Conservation (phyloP, 2,888 invertebrate genomes). For the Tanytarsus gracilentus region DNA sequence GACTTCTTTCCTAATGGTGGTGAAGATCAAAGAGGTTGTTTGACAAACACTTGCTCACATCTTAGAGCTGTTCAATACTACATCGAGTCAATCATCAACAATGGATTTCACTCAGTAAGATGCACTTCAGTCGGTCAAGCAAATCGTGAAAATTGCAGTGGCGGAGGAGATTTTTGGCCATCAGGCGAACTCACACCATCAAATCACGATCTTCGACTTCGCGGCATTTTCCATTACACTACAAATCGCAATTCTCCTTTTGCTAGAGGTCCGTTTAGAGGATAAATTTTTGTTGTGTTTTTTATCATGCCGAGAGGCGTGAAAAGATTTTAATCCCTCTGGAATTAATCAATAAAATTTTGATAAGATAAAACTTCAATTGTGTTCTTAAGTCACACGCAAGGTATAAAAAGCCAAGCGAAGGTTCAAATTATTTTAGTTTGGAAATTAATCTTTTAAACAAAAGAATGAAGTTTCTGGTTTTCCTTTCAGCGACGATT, state of each 20-base stretch:
- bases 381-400: no score
- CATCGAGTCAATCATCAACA: constrained; percentile 35
- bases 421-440: no score
- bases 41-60: constrained; percentile 36
- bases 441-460: no score
- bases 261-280: background rate
- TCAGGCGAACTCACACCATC: constrained; percentile 30
- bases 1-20: constrained; percentile 44
- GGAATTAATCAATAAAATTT: no score
- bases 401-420: no score
- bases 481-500: no score
- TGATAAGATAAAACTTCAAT: no score
- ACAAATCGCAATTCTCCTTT: background rate
- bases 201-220: background rate
- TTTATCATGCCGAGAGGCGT: background rate
- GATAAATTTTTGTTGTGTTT: background rate
- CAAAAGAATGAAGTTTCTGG: no score
- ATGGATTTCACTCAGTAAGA: constrained; percentile 26
- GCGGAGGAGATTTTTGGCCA: constrained; percentile 36
- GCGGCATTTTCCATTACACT: background rate
- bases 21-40: constrained; percentile 39
- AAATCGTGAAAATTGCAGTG: constrained; percentile 32
- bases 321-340: no score
- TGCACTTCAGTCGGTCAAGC: constrained; percentile 33
- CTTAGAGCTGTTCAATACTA: constrained; percentile 37